Evolutionary conservation across 2,113 vertebrate species (phyloP), one percentile per base, ranked within the genome.

Genomic region (Noctilio leporinus): DNA sequence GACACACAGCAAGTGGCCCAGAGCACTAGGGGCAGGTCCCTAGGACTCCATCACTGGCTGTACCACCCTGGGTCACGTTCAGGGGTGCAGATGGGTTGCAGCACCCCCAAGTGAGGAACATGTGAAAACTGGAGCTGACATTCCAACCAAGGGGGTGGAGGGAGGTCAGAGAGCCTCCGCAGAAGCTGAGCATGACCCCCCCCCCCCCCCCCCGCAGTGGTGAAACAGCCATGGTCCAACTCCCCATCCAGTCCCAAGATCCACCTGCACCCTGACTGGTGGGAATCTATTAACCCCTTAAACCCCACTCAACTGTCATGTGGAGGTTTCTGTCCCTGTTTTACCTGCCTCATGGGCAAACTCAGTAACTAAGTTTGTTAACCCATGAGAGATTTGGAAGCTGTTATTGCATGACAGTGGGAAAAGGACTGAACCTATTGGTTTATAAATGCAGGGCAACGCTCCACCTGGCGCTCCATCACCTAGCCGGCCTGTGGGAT

Each of bases 261-360:
- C 40, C 30, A 30, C 24, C 40, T 9, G 24, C 9, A 40, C 20
- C 38, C 62, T 70, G 33, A 75, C 49, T 49, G 7, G 45, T 11
- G n/a, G 10, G 8, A 11, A 26, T 19, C 57, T 72, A 65, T 51
- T 49, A 55, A 43, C 45, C 65, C 67, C 64, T 14, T 40, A 47
- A 43, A 38, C 15, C 17, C 77, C 28, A 35, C 33, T 64, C 57
- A 70, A 38, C 83, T 38, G 14, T 8, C 49, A 11, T 10, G 12
- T n/a, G 45, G 59, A 62, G 20, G 20, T 49, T 26, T 55, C 7
- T 47, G 59, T 7, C 49, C 64, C 45, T 33, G 40, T 59, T 38
- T 57, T 28, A 38, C 64, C 43, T 28, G 1, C 7, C 69, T 24
- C 0, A 0, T 19, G 38, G 62, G 62, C 53, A 40, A n/a, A 17